Percentiles rank a stretch among this genome's conserved stretches.
phyloP scores from a whole-genome alignment of 2,888 invertebrate species.

The Nymphalis urticae region DNA sequence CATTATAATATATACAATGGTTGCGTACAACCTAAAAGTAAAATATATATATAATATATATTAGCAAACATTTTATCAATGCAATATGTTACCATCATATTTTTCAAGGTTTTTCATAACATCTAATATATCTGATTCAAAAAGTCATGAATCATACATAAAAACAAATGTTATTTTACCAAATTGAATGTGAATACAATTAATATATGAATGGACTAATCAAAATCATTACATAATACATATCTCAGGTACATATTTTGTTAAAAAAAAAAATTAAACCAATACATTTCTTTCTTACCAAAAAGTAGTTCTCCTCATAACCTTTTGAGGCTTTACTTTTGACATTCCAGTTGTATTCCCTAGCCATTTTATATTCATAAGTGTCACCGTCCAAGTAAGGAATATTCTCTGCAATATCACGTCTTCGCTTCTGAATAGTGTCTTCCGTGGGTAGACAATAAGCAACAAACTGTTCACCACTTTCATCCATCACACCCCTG shows the following conservation, averaged over 20 bases:
- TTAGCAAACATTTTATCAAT: too few species aligned
- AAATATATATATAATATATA: too few species aligned
- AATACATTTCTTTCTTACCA: constrained; percentile 70
- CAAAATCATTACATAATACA: too few species aligned
- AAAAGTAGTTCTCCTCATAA: constrained; percentile 98
- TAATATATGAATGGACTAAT: too few species aligned
- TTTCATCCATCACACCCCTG: constrained; percentile 99
- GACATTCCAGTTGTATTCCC: constrained; percentile 99
- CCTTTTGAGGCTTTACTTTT: constrained; percentile 97
- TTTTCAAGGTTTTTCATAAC: too few species aligned
- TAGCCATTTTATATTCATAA: constrained; percentile 98
- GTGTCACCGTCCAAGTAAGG: constrained; percentile 94
- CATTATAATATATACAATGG: constrained; percentile 96
- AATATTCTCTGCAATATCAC: constrained; percentile 87
- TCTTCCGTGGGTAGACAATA: constrained; percentile 98
- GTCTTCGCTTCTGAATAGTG: constrained; percentile 92
- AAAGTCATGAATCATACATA: too few species aligned
- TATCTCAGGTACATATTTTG: too few species aligned
- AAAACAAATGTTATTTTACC: too few species aligned
- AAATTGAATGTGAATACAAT: too few species aligned
- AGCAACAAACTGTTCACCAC: constrained; percentile 99
- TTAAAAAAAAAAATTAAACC: too few species aligned
- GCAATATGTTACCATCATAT: too few species aligned
- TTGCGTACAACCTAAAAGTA: constrained; percentile 85
- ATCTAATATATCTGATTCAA: too few species aligned